Percentiles rank a stretch among this genome's conserved stretches.
Evolutionary conservation across 2,888 invertebrate genomes (phyloP).

Genomic region (Synergus laeviventris): DNA sequence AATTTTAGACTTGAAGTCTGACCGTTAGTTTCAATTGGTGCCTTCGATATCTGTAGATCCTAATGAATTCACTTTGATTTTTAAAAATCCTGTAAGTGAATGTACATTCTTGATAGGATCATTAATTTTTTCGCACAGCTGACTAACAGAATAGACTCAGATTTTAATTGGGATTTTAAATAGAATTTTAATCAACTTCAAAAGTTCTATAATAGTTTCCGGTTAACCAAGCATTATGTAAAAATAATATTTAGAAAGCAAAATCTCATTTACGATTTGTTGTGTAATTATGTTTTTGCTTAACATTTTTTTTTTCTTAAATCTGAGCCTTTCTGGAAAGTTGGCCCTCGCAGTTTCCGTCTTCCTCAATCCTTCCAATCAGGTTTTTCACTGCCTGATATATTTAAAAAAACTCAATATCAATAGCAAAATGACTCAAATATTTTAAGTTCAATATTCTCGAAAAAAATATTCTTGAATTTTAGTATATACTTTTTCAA

Average conservation of each 20-base stretch:
- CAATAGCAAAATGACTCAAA: neutral
- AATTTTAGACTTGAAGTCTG: neutral
- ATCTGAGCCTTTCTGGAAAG: slow-evolving; percentile 6
- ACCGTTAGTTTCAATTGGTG: neutral
- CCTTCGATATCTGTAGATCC: neutral
- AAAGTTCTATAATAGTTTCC: neutral
- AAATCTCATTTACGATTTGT: no score
- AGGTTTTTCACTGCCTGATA: neutral
- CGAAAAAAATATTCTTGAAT: neutral
- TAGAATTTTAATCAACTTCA: neutral
- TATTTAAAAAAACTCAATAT: neutral
- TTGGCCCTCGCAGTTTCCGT: neutral
- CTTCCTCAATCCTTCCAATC: slow-evolving; percentile 7
- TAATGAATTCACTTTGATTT: neutral
- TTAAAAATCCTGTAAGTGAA: neutral
- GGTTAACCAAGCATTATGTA: neutral
- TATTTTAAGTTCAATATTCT: neutral
- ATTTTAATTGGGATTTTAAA: neutral
- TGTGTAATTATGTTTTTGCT: neutral
- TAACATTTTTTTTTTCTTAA: neutral
- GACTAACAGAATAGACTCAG: neutral
- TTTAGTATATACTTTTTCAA: neutral
- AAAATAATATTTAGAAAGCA: no score
- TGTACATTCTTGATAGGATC: neutral
- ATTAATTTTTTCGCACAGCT: neutral